phyloP scores from a whole-genome alignment of 2,888 invertebrate species.

The Pterostichus niger region DNA sequence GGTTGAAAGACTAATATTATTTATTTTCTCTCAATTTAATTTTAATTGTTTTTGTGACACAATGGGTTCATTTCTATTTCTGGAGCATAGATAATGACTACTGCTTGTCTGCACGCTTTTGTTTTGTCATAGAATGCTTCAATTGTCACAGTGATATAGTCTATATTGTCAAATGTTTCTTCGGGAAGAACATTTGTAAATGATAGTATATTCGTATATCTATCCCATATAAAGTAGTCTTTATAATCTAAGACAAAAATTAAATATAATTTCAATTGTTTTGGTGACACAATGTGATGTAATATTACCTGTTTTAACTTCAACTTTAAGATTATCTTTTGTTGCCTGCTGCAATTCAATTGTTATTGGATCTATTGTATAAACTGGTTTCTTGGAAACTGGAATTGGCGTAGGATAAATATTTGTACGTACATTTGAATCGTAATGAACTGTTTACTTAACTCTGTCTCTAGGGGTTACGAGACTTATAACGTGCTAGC shows the following conservation, averaged over 20 bases:
- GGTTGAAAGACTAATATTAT: too few relatives aligned
- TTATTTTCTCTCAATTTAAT: too few relatives aligned
- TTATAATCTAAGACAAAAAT: background rate
- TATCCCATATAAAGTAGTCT: background rate
- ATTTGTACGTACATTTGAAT: background rate
- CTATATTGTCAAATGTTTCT: background rate
- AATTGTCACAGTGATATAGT: slow-evolving; percentile 15
- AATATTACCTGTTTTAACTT: too few relatives aligned
- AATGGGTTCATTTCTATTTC: background rate
- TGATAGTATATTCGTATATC: background rate
- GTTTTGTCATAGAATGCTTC: background rate
- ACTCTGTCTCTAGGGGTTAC: too few relatives aligned
- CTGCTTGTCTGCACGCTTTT: background rate
- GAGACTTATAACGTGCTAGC: too few relatives aligned
- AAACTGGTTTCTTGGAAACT: background rate
- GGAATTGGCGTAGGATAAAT: too few relatives aligned
- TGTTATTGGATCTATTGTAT: background rate
- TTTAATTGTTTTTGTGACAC: too few relatives aligned
- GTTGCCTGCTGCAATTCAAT: background rate
- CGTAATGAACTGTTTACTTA: too few relatives aligned
- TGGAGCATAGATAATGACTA: slow-evolving; percentile 6
- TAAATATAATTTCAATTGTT: background rate
- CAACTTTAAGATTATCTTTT: too few relatives aligned
- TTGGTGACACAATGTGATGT: too few relatives aligned
- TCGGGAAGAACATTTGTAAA: background rate